Percentiles rank a stretch among this genome's conserved stretches.
Evolutionary conservation across 2,797 vertebrate species (phyloP).

Genomic region (Monodelphis domestica): DNA sequence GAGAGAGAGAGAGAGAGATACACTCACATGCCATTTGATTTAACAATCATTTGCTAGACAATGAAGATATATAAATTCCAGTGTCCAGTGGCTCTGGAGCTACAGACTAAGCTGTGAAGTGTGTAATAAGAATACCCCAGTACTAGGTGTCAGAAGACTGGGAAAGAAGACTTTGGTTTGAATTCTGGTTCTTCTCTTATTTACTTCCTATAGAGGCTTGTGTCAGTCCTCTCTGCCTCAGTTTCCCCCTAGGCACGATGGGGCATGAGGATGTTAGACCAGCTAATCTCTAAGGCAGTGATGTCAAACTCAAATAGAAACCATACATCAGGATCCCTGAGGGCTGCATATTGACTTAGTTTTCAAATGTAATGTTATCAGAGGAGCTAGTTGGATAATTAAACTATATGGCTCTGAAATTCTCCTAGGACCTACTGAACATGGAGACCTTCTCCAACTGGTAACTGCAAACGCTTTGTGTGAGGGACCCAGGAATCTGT

Average conservation of each 20-base stretch:
- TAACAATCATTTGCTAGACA: neutral
- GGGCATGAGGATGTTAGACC: neutral
- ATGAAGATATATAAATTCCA: neutral
- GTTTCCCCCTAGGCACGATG: neutral
- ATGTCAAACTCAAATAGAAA: neutral
- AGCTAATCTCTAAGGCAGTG: neutral
- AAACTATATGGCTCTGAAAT: slow-evolving; percentile 92
- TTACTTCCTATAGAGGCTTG: neutral
- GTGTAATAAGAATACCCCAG: neutral
- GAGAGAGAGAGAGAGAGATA: too few relatives aligned
- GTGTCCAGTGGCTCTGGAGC: neutral
- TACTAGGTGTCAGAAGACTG: neutral
- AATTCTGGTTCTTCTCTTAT: neutral
- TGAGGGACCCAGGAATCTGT: slow-evolving; percentile 79
- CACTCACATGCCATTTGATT: neutral
- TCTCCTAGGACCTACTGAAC: slow-evolving; percentile 87
- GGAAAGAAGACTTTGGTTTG: neutral
- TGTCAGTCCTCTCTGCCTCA: neutral
- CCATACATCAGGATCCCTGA: neutral
- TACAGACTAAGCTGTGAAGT: neutral
- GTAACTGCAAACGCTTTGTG: slow-evolving; percentile 75
- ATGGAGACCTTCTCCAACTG: slow-evolving; percentile 68
- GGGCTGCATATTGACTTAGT: neutral
- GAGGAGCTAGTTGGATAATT: too few relatives aligned
- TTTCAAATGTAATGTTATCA: neutral